Base-by-base conservation (phyloP, 2,888 invertebrate genomes). In the Anticlea derivata region DNA sequence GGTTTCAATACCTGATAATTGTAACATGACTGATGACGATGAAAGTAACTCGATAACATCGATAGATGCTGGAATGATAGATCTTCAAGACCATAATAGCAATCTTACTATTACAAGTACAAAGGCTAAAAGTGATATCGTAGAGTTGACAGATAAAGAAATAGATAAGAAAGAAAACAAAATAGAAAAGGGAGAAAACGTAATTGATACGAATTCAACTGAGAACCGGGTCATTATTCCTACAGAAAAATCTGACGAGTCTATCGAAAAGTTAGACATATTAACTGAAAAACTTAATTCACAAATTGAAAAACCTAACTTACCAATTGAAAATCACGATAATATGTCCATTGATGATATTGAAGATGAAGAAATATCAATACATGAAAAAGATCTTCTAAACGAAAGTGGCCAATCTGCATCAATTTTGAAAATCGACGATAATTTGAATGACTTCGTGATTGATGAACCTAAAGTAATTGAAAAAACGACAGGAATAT, bases 331-430 rank as follows among this genome's bases (percentile, higher is more conserved):
- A 33, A 33, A 43, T 5, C 0, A 41, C 1, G 7, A 41, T 2
- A 5, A 7, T 10, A 51, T 49, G 37, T 55, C 59, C 23, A 35
- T 50, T 44, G 57, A 66, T 50, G 54, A 57, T 13, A 54, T 40
- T 1, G 26, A 11, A 35, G 37, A 49, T 2, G 43, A 29, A n/a
- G 30, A 53, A n/a, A 20, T 13, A 1, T 38, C 17, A 27, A 24
- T 33, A 2, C 29, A 41, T 17, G 30, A 31, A 17, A 37, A 40
- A 30, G 26, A 49, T 43, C 5, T 46, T 29, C 35, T 56, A 6
- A 57, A 55, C 12, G 35, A 48, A 17, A 61, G 53, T 51, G 37
- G 40, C 3, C 30, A 41, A 20, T 60, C 61, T 11, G 58, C 39
- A 40, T 54, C 57, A 5, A 54, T 56, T 43, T 49, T 56, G 22